Evolutionary conservation across 2,888 invertebrate species (phyloP).

Genomic region (Drosophila nigricruria): DNA sequence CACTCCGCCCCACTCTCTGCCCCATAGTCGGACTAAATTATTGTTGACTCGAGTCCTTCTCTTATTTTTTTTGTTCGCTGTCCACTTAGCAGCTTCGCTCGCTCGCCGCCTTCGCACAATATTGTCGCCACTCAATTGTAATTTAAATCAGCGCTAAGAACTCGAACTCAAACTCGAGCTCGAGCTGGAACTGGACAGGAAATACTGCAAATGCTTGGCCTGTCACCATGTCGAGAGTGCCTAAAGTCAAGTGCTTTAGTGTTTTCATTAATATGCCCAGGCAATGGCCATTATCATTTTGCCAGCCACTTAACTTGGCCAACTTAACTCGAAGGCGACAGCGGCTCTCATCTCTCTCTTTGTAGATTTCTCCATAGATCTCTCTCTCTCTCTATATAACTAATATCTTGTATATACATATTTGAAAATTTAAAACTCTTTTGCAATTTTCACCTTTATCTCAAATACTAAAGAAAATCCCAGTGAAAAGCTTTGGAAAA

Average conservation of each 20-base stretch:
- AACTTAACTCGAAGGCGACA: background rate
- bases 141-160: constrained; percentile 70
- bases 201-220: constrained; percentile 61
- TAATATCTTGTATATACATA: background rate
- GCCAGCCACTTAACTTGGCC: background rate
- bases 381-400: background rate
- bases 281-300: background rate
- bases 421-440: background rate
- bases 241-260: constrained; percentile 33
- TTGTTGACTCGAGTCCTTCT: constrained; percentile 76
- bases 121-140: constrained; percentile 80
- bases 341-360: background rate
- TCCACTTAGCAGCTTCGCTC: constrained; percentile 62
- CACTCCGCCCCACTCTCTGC: background rate
- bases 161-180: no score
- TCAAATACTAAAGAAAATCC: background rate
- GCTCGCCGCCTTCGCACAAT: constrained; percentile 51
- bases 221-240: constrained; percentile 29
- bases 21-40: constrained; percentile 60
- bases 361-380: no score
- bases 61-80: constrained; percentile 17
- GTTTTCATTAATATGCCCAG: constrained; percentile 9
- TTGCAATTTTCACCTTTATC: background rate
- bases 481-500: background rate
- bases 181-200: constrained; percentile 36